Evolutionary conservation across 2,797 vertebrate species (phyloP), one percentile per base, ranked within the genome.

Genomic region (Thunnus albacares): DNA sequence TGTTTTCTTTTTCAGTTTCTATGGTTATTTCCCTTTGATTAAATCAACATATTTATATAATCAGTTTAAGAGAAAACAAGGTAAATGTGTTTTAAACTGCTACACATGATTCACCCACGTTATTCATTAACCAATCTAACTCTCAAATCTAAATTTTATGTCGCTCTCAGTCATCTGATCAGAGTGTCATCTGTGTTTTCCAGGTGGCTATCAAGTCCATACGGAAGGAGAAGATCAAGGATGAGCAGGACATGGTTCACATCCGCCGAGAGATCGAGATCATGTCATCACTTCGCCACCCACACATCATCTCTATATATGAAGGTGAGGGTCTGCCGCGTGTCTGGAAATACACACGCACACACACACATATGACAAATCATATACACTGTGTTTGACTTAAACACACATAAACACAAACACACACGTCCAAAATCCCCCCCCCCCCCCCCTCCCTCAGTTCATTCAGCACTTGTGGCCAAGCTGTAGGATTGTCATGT

Each of bases 181-280:
- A 64, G 75, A 74, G 38, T 10, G 5, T 60, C 18, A 35, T 75
- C 15, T 71, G 17, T 86, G 26, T 79, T 76, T 24, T 83, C 74
- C 71, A 99, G 98, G 98, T 99, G 86, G 98, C 98, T 45, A 98
- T 99, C 90, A 99, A 99, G 90, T 98, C 97, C 0, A 99, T 99
- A 88, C 94, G 96, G 72, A 99, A 99, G 85, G 97, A 98, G 84
- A 98, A 96, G 92, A 98, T 99, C 91, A 98, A 96, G 92, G 97
- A 98, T 76, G 98, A 99, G 75, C 97, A 97, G 91, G 98, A 99
- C 89, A 96, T 99, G 60, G 92, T 96, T 52, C 97, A 99, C 79
- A 99, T 99, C 84, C 96, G 98, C n/a, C 92, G 98, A 79, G 98
- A 99, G 94, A 99, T 99, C 5, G 98, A 99, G 93, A 98, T 99